Percentiles rank a stretch among this genome's conserved stretches.
These are phyloP conservation scores for Iguana delicatissima DNA, from an alignment of 2,797 vertebrate genomes.

Conservation along the genomic window DNA sequence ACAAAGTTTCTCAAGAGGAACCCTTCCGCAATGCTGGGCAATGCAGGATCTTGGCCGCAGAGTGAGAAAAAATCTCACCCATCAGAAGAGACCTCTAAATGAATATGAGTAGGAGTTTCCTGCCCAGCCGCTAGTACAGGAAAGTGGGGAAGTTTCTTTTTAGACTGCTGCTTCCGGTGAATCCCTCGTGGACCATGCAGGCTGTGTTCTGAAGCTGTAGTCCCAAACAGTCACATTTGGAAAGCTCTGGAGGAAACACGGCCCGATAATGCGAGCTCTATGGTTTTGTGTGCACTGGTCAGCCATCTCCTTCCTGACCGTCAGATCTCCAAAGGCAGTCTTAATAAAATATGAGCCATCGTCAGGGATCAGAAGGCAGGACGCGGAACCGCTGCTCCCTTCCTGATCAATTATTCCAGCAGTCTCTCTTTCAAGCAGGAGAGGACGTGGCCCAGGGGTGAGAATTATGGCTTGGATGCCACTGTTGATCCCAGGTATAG, in stretches of 20 bases:
- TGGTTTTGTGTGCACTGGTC: not conserved
- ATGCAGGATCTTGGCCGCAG: too few relatives aligned
- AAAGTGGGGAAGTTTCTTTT: not conserved
- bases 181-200: too few relatives aligned
- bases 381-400: not conserved
- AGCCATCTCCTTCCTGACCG: slow-evolving; percentile 49
- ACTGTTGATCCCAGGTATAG: too few relatives aligned
- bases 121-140: not conserved
- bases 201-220: too few relatives aligned
- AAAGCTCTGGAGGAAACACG: not conserved
- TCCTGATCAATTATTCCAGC: slow-evolving; percentile 47
- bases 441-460: not conserved
- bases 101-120: not conserved
- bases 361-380: not conserved
- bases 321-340: slow-evolving; percentile 33
- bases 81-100: not conserved
- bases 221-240: too few relatives aligned
- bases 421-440: not conserved
- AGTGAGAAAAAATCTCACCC: not conserved
- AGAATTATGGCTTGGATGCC: too few relatives aligned
- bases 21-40: too few relatives aligned
- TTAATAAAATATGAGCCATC: not conserved
- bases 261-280: not conserved
- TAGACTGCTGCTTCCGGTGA: not conserved
- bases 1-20: too few relatives aligned